Percentiles rank a stretch among this genome's conserved stretches.
Evolutionary conservation across 2,113 vertebrate genomes (phyloP).

Genomic region (Siphamia tubifer): DNA sequence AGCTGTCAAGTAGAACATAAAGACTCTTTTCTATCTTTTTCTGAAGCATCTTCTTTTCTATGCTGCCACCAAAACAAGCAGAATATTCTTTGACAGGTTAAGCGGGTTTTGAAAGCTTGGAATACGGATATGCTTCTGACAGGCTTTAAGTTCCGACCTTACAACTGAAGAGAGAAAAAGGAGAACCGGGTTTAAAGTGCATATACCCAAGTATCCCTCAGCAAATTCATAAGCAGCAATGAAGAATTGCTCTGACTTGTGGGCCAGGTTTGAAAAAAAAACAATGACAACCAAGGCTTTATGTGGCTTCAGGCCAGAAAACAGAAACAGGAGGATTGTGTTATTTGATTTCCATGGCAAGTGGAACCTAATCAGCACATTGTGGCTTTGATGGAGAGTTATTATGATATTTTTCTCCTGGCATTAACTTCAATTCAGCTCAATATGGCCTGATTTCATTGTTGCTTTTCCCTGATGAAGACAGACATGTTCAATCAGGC

Average conservation of each 20-base stretch:
- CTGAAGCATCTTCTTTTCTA: conserved; percentile 20
- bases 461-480: conserved; percentile 60
- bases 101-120: conserved; percentile 1
- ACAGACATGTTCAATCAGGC: conserved; percentile 68
- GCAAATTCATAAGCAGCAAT: neutral
- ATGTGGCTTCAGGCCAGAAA: conserved; percentile 3
- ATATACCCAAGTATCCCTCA: neutral
- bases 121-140: conserved; percentile 19
- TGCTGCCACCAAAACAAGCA: neutral
- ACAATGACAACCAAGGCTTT: neutral
- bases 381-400: conserved; percentile 29
- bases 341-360: conserved; percentile 38
- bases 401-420: conserved; percentile 37
- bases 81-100: conserved; percentile 26
- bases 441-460: conserved; percentile 55
- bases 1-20: conserved; percentile 44
- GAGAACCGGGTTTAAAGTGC: conserved; percentile 1
- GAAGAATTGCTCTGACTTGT: neutral
- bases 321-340: neutral
- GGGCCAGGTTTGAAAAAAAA: neutral
- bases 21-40: neutral
- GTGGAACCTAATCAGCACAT: conserved; percentile 34
- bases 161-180: conserved; percentile 4
- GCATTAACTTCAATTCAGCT: conserved; percentile 42
- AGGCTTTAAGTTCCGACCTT: conserved; percentile 12